A percentile compares a stretch with the other conserved stretches of the same genome.
These are phyloP conservation scores for Gallinago jamesoni DNA, from an alignment of 2,113 vertebrate genomes.

Conservation along the genomic window DNA sequence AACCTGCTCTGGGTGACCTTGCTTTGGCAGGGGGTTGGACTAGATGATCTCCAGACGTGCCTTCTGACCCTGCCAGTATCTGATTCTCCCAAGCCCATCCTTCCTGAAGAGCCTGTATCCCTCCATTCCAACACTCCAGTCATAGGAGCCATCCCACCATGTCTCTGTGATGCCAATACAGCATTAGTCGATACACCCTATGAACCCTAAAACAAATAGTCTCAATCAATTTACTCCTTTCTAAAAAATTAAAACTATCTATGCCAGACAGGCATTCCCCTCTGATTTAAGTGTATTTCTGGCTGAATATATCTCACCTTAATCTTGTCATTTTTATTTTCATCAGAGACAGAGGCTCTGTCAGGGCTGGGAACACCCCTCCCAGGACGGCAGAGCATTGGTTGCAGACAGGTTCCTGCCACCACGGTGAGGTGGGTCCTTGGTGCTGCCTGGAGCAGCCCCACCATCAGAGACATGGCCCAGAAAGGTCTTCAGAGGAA, in stretches of 20 bases:
- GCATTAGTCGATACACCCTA: background rate
- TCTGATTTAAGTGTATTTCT: background rate
- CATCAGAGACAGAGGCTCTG: background rate
- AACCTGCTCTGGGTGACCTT: background rate
- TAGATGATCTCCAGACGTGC: background rate
- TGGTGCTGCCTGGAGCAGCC: too few relatives aligned
- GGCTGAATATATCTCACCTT: background rate
- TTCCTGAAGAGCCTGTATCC: background rate
- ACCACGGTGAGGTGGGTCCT: background rate
- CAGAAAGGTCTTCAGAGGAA: background rate
- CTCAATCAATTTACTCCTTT: background rate
- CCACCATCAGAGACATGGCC: background rate
- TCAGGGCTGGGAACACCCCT: background rate
- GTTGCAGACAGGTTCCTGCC: background rate
- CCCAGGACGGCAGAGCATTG: accelerated
- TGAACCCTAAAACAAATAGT: background rate
- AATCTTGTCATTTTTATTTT: background rate
- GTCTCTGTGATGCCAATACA: background rate
- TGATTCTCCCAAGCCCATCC: background rate
- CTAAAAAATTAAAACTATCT: background rate
- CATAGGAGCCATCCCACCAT: background rate
- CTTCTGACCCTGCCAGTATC: background rate
- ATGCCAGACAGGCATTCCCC: background rate
- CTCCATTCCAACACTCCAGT: background rate
- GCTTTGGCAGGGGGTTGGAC: background rate